Base-by-base conservation (phyloP, 2,113 vertebrate genomes). In the Panthera tigris region DNA sequence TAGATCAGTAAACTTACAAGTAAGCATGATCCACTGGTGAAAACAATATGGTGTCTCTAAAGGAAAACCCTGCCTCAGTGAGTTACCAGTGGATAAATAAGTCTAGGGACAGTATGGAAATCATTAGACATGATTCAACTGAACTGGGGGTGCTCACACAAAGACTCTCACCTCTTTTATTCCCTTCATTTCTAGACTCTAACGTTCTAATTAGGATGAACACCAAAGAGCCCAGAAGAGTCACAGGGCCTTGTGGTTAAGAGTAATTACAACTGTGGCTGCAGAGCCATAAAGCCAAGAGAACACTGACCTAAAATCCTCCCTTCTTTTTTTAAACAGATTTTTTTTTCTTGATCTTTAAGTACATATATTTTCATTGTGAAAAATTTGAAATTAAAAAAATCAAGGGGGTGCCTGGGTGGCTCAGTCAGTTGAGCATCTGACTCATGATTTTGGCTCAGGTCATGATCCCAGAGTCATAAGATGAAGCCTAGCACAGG, bases 1-100 rank as follows among this genome's bases (percentile, higher is more conserved):
- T 89, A 84, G 79, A n/a, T 81, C 57, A 55, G 45, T 14, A 50
- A 86, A 66, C 3, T 80, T 73, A 0, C 1, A 71, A 50, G 76
- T 27, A 79, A 92, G 63, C 18, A 76, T 14, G 15, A 73, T 80
- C 55, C 84, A 68, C 45, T 39, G 55, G 36, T 36, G 36, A 88
- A 74, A 91, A 39, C 76, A 94, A 69, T 19, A 52, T 18, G 12
- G 76, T 83, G 76, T 96, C 95, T 95, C 69, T 48, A 63, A 82
- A 95, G n/a, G 57, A 50, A 87, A 80, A 80, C 18, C 25, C 52
- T 85, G n/a, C 63, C 36, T 95, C 23, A 21, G 1, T 48, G 66
- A 81, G 33, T 25, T 85, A 81, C 52, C 18, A 48, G 13, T 15
- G 11, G 33, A 65, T 61, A 63, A 82, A 50, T 48, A 78, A 73